These are phyloP conservation scores for Suricata suricatta DNA, from an alignment of 2,113 vertebrate species.

Conservation along the genomic window DNA sequence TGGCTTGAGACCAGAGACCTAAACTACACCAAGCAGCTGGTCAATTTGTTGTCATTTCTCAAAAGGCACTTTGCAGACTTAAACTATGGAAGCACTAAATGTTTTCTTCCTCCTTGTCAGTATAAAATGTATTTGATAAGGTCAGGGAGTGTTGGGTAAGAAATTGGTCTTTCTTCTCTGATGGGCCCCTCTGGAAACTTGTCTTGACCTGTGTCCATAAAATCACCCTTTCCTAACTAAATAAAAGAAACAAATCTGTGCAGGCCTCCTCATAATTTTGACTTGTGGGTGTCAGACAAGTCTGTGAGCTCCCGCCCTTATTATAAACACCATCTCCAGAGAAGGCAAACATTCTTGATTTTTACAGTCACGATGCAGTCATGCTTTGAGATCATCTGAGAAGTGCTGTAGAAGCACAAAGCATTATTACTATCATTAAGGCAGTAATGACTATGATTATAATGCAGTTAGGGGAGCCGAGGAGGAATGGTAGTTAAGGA, in stretches of 20 bases:
- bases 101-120: not conserved
- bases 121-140: conserved; percentile 52
- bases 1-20: not conserved
- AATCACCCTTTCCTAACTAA: conserved; percentile 59
- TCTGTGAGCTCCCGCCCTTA: conserved; percentile 16
- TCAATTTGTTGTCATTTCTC: not conserved
- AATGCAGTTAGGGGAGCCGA: conserved; percentile 21
- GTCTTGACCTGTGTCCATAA: conserved; percentile 56
- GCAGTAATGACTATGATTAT: conserved; percentile 73
- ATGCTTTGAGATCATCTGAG: conserved; percentile 74
- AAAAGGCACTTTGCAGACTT: conserved; percentile 28
- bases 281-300: conserved; percentile 63
- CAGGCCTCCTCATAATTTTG: conserved; percentile 63
- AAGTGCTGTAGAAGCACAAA: conserved; percentile 67
- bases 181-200: conserved; percentile 21
- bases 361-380: conserved; percentile 65
- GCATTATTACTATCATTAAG: conserved; percentile 74
- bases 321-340: conserved; percentile 63
- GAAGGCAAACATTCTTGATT: conserved; percentile 36
- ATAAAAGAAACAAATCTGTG: conserved; percentile 60
- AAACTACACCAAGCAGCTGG: not conserved
- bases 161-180: conserved; percentile 31
- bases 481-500: conserved; percentile 26
- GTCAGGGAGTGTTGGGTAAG: not conserved
- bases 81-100: not conserved